phyloP scores from a whole-genome alignment of 2,113 vertebrate genomes.

The Telmatochromis bifrenatus region DNA sequence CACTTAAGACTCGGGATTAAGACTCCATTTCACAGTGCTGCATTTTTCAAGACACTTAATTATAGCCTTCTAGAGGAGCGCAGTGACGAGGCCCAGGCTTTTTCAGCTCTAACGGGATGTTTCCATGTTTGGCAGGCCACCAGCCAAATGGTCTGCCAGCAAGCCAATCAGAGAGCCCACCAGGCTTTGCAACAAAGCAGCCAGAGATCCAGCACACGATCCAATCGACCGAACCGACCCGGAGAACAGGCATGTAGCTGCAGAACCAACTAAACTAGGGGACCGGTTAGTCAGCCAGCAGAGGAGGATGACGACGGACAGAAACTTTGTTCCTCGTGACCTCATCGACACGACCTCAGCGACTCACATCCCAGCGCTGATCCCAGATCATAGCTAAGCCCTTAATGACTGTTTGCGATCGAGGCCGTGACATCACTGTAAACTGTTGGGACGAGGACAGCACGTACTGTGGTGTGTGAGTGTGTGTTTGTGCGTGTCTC shows the following conservation, averaged over 20 bases:
- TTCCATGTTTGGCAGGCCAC: constrained; percentile 73
- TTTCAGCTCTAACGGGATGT: constrained; percentile 73
- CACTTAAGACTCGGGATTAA: constrained; percentile 66
- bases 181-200: background rate
- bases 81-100: constrained; percentile 66
- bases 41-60: constrained; percentile 80
- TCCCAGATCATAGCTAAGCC: constrained; percentile 67
- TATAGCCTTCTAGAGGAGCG: constrained; percentile 72
- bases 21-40: constrained; percentile 75
- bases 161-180: constrained; percentile 48
- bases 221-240: constrained; percentile 7
- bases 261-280: background rate
- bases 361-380: constrained; percentile 51
- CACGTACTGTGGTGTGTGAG: constrained; percentile 45
- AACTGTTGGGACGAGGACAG: constrained; percentile 35
- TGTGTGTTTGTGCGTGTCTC: background rate
- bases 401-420: constrained; percentile 69
- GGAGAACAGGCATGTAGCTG: background rate
- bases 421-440: constrained; percentile 66
- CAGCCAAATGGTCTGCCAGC: constrained; percentile 29
- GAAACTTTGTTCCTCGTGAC: constrained; percentile 57
- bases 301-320: constrained; percentile 31
- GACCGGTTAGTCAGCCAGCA: background rate
- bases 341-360: constrained; percentile 51
- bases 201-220: constrained; percentile 1